Conservation (phyloP, 2,113 vertebrate genomes). For the Rhadina sibilatrix region DNA sequence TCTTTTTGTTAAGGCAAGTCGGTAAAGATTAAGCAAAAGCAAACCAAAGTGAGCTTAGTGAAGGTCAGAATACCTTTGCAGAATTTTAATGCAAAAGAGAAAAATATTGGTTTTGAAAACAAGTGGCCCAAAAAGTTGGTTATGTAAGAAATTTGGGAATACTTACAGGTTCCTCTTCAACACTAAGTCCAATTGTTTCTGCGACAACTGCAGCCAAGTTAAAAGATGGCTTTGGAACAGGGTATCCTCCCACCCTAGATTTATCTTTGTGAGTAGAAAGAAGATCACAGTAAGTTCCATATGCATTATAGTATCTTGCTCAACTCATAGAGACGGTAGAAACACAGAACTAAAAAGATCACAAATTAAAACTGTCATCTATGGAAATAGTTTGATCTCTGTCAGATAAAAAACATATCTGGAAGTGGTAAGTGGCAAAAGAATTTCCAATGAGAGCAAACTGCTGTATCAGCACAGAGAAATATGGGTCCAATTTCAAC, state of each 20-base stretch:
- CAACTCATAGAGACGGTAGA: background rate
- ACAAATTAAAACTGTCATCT: background rate
- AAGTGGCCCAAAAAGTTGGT: background rate
- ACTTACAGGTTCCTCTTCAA: conserved; percentile 78
- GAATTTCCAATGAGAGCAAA: background rate
- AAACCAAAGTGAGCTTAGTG: background rate
- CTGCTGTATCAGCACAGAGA: background rate
- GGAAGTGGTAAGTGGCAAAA: background rate
- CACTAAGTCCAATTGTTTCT: conserved; percentile 84
- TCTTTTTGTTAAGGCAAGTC: background rate
- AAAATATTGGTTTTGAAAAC: background rate
- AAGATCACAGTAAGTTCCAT: background rate
- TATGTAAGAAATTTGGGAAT: background rate
- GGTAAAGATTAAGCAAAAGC: background rate
- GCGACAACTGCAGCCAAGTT: conserved; percentile 76
- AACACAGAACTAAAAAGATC: background rate
- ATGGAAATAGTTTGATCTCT: background rate
- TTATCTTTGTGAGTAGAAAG: conserved; percentile 53
- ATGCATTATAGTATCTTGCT: background rate
- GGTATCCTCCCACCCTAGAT: conserved; percentile 33
- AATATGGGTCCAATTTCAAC: background rate
- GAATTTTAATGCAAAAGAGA: background rate
- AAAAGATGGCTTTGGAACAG: conserved; percentile 66
- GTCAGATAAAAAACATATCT: background rate
- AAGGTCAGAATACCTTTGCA: background rate